A percentile compares a stretch with the other conserved stretches of the same genome.
Evolutionary conservation across 2,113 vertebrate species (phyloP).

Genomic region (Apistogramma diplotaenia): DNA sequence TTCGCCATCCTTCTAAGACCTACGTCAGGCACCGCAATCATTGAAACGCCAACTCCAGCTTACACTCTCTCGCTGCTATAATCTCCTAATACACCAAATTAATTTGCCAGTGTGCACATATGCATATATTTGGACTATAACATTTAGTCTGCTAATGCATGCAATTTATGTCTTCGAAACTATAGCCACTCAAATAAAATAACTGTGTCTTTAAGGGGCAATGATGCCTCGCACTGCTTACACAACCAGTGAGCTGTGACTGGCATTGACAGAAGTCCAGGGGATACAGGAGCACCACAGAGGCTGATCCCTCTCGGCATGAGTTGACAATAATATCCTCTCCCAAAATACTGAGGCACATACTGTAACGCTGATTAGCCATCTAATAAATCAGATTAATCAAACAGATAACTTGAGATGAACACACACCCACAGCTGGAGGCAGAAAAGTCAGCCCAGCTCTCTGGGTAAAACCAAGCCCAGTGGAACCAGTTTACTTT

Average conservation of each 20-base stretch:
- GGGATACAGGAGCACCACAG: slow-evolving; percentile 27
- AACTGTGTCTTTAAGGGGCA: slow-evolving; percentile 1
- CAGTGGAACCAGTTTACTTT: not conserved
- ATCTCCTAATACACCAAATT: not conserved
- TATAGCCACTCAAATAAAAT: not conserved
- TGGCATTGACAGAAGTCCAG: slow-evolving; percentile 17
- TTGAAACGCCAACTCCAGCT: not conserved
- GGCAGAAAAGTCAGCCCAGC: not conserved
- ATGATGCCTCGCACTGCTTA: not conserved
- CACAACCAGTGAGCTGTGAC: slow-evolving; percentile 6
- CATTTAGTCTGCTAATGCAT: not conserved
- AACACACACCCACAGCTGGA: not conserved
- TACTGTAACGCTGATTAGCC: slow-evolving; percentile 56
- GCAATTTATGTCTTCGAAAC: not conserved
- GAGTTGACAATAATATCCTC: slow-evolving; percentile 19
- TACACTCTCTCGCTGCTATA: not conserved
- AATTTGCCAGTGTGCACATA: not conserved
- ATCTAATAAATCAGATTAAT: slow-evolving; percentile 50
- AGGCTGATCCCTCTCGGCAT: slow-evolving; percentile 15
- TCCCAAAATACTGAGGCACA: slow-evolving; percentile 28
- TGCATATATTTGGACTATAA: not conserved
- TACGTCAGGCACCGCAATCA: not conserved
- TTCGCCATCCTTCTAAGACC: not conserved
- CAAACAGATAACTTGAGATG: slow-evolving; percentile 24
- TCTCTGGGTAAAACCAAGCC: not conserved